Evolutionary conservation across 2,888 invertebrate species (phyloP).

Genomic region (Dryobotodes eremita): DNA sequence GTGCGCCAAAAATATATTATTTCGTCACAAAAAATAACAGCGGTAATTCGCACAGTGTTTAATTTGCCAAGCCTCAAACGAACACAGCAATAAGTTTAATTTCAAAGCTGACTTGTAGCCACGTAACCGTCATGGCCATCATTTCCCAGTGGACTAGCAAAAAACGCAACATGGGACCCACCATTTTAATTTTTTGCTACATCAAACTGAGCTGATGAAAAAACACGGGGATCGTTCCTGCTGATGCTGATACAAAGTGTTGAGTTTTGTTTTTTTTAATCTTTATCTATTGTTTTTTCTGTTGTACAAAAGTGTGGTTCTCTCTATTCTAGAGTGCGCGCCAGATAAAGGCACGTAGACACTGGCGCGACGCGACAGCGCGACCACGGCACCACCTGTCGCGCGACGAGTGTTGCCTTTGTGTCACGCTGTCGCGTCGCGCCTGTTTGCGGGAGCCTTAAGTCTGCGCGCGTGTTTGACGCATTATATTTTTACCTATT

Average conservation of each 20-base stretch:
- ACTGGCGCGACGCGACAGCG: no score
- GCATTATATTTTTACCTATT: no score
- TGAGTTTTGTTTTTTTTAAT: slow-evolving; percentile 38
- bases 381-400: no score
- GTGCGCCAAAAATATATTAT: slow-evolving; percentile 48
- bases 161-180: slow-evolving; percentile 51
- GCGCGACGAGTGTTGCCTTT: no score
- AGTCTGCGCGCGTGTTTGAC: no score
- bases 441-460: no score
- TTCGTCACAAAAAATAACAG: slow-evolving; percentile 46
- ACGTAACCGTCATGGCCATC: slow-evolving; percentile 34
- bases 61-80: slow-evolving; percentile 63
- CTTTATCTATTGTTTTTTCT: slow-evolving; percentile 30
- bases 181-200: slow-evolving; percentile 56
- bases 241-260: slow-evolving; percentile 36
- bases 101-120: slow-evolving; percentile 47
- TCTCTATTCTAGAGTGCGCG: neutral
- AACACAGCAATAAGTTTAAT: slow-evolving; percentile 58
- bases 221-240: slow-evolving; percentile 37
- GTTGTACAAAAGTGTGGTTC: neutral
- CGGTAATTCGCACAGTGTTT: slow-evolving; percentile 46
- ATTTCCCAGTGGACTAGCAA: slow-evolving; percentile 61
- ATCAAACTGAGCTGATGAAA: slow-evolving; percentile 39
- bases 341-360: no score
- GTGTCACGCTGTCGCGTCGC: no score